phyloP scores from a whole-genome alignment of 2,888 invertebrate genomes.

The Pristionchus arcanus region DNA sequence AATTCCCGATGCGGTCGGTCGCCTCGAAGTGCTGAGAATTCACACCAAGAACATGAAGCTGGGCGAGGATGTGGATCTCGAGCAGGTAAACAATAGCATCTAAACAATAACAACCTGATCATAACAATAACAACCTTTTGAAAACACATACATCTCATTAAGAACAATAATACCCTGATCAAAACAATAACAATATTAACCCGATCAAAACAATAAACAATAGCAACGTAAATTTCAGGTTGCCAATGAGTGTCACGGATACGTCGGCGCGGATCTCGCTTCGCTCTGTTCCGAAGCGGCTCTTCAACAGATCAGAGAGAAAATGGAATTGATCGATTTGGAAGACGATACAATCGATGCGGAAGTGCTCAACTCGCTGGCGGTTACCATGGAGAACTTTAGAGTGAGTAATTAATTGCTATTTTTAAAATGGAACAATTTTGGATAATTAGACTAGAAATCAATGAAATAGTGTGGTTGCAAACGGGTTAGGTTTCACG shows the following conservation, averaged over 20 bases:
- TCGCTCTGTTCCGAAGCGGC: constrained; percentile 99
- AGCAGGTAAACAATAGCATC: constrained; percentile 85
- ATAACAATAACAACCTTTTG: no score
- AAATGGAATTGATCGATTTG: constrained; percentile 99
- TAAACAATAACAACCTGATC: no score
- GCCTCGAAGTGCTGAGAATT: constrained; percentile 96
- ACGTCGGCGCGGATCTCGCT: constrained; percentile 98
- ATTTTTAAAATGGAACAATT: not conserved
- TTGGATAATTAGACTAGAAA: no score
- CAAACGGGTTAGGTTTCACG: no score
- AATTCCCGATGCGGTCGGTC: constrained; percentile 97
- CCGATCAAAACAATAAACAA: no score
- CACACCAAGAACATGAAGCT: constrained; percentile 99
- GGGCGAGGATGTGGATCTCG: constrained; percentile 97
- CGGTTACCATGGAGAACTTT: constrained; percentile 86
- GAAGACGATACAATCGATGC: constrained; percentile 99
- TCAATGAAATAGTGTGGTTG: no score
- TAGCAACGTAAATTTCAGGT: constrained; percentile 83
- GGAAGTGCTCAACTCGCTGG: constrained; percentile 95
- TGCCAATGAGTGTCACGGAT: constrained; percentile 98
- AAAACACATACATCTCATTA: no score
- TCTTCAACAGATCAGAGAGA: constrained; percentile 98
- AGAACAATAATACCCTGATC: no score
- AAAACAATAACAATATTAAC: no score
- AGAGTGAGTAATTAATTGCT: constrained; percentile 56